Base-by-base conservation (phyloP, 2,113 vertebrate species). In the Bothrops jararaca region DNA sequence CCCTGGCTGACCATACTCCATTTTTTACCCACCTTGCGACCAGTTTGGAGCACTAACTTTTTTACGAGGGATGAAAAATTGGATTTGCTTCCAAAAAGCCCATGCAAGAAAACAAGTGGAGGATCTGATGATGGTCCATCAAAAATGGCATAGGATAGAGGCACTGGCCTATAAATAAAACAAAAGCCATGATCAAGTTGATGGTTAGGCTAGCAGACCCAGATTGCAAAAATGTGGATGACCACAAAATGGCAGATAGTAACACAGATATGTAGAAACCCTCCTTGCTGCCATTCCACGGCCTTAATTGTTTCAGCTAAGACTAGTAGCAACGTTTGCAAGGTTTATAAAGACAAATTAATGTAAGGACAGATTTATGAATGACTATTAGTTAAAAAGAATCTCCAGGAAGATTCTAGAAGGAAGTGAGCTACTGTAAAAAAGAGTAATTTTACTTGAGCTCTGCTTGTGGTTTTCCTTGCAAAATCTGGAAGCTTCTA, bases 1-100 rank as follows among this genome's bases (percentile, higher is more conserved):
- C 6, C 11, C 4, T 0, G 3, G 1, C 3, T 0, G 12, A 0
- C 4, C 2, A 1, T n/a, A 0, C 0, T 2, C 53, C 42, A 69
- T 50, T 7, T 22, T 24, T 0, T 6, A n/a, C 24, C 22, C 98
- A 99, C 99, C 98, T 98, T 99, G 92, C 98, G 97, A 4, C 98
- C 98, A 0, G 98, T 98, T 89, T 97, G 97, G 88, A 97, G 98
- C n/a, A 98, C 98, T 95, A 99, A 95, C 1, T 97, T 97, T 94
- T 98, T 98, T 1, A 98, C 98, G 90, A 98, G 98, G 0, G 98
- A 98, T 86, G 98, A 98, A 95, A 99, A 99, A 96, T 99, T 99
- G 80, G 97, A 96, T 92, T 97, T 98, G 97, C 98, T 98, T 91
- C 99, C 99, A 92, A 99, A 99, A 52, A 99, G 97, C 26, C 99